These are phyloP conservation scores for Amphiura filiformis DNA, from an alignment of 35 echinoderm and acorn worm genomes.

Conservation along the genomic window DNA sequence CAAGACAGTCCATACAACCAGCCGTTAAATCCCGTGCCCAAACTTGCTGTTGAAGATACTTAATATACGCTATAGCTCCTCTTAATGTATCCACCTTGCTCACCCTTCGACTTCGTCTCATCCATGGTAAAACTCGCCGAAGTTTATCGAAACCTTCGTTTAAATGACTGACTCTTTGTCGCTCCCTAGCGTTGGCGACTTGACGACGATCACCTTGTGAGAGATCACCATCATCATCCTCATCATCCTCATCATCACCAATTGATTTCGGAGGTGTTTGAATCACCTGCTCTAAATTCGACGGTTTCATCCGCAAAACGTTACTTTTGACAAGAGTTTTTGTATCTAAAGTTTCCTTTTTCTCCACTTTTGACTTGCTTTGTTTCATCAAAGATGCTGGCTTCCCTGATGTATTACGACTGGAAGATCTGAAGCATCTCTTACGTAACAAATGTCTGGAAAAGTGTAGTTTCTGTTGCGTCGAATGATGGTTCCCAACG, in stretches of 20 bases:
- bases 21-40: not conserved
- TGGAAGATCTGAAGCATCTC: conserved; percentile 5
- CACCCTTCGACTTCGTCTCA: conserved; percentile 7
- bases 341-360: not conserved
- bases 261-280: not conserved
- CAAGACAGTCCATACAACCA: not conserved
- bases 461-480: conserved; percentile 5
- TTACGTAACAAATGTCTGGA: not conserved
- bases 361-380: not conserved
- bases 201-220: not conserved
- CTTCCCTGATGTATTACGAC: not conserved
- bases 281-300: not conserved
- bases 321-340: not conserved
- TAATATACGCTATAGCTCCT: conserved; percentile 27
- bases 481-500: conserved; percentile 17
- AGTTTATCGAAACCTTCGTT: conserved; percentile 31
- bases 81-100: conserved; percentile 22
- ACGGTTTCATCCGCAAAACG: not conserved
- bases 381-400: not conserved
- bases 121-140: conserved; percentile 30
- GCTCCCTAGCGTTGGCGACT: conserved; percentile 8
- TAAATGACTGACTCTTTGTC: conserved; percentile 28
- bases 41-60: conserved; percentile 23
- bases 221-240: not conserved
- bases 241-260: conserved; percentile 16